Percentiles rank a stretch among this genome's conserved stretches.
Evolutionary conservation across 2,888 invertebrate species (phyloP).

Genomic region (Orthosia gothica): DNA sequence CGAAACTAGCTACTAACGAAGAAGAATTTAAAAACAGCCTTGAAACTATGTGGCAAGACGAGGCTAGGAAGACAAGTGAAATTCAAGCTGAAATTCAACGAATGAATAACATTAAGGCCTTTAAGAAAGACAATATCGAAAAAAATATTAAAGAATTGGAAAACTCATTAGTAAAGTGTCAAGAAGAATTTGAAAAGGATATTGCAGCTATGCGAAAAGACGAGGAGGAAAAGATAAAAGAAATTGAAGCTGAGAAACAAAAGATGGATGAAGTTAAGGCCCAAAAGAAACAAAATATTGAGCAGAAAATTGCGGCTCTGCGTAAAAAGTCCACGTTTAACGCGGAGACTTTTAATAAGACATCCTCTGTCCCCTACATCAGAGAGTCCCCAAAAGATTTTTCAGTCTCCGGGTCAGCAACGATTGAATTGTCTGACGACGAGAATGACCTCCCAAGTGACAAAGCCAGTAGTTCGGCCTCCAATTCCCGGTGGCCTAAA

Average conservation of each 20-base stretch:
- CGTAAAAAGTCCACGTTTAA: neutral
- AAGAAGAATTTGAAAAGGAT: constrained; percentile 20
- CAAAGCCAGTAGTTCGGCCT: neutral
- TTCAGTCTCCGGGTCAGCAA: neutral
- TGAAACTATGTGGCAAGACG: constrained; percentile 8
- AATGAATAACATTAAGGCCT: constrained; percentile 19
- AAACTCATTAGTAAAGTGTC: neutral
- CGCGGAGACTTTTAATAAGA: neutral
- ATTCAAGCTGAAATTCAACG: constrained; percentile 33
- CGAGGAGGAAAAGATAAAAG: constrained; percentile 23
- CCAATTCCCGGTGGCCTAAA: neutral
- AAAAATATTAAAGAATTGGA: constrained; percentile 20
- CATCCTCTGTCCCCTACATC: neutral
- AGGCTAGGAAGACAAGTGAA: neutral
- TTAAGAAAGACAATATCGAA: neutral
- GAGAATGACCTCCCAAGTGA: constrained; percentile 5
- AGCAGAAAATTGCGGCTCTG: constrained; percentile 22
- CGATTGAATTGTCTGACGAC: constrained; percentile 14
- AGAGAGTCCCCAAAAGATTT: neutral
- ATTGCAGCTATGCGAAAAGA: constrained; percentile 17
- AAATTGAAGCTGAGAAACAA: constrained; percentile 12
- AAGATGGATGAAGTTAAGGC: constrained; percentile 2
- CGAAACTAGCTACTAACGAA: constrained; percentile 2
- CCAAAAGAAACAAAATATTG: constrained; percentile 33
- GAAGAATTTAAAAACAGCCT: constrained; percentile 21